Evolutionary conservation across 2,888 invertebrate species (phyloP).

Genomic region (Dichetophora obliterata): DNA sequence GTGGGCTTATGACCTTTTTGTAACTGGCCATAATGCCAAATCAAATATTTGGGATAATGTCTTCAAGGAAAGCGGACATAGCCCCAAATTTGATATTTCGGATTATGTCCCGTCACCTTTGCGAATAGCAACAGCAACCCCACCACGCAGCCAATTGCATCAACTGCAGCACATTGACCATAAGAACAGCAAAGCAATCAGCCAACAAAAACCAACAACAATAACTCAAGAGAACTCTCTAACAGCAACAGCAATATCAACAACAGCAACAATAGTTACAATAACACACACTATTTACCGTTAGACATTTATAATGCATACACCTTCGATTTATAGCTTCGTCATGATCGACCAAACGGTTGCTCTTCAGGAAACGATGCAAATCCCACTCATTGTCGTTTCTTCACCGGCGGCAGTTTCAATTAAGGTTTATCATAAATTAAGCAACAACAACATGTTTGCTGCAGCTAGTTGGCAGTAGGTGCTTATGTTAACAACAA

Average conservation of each 20-base stretch:
- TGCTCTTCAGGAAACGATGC: background rate
- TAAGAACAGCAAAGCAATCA: background rate
- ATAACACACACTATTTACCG: background rate
- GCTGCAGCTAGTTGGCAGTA: too few relatives aligned
- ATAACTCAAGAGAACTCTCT: background rate
- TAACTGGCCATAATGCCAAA: too few relatives aligned
- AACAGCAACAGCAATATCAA: background rate
- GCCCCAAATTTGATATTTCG: too few relatives aligned
- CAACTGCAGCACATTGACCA: background rate
- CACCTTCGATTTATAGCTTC: slow-evolving; percentile 6
- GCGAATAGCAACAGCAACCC: too few relatives aligned
- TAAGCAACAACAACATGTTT: background rate
- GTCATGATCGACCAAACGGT: background rate
- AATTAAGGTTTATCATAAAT: slow-evolving; percentile 9
- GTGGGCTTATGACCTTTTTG: too few relatives aligned
- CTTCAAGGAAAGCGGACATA: too few relatives aligned
- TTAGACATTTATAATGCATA: slow-evolving; percentile 3
- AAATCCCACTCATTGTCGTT: background rate
- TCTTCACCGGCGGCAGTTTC: background rate
- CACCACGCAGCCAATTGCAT: too few relatives aligned
- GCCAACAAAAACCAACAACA: too few relatives aligned
- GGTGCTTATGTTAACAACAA: too few relatives aligned
- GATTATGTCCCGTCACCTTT: too few relatives aligned
- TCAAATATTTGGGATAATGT: too few relatives aligned
- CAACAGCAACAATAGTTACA: background rate